These are phyloP conservation scores for Echinarachnius parma DNA, from an alignment of 53 echinoderm and acorn worm genomes.

Conservation along the genomic window DNA sequence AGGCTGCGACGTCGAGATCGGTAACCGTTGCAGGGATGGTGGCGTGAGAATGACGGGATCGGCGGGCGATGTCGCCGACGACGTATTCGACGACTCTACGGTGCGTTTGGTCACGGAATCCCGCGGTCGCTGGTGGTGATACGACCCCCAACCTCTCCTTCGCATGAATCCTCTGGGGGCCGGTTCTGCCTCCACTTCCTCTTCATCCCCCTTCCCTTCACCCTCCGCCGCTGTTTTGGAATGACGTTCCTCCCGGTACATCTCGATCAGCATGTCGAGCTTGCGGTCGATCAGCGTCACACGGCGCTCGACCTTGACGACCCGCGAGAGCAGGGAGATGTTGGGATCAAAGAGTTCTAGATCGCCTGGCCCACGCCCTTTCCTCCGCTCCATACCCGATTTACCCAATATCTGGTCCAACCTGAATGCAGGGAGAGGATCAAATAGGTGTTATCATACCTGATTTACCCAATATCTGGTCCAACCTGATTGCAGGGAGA, in stretches of 20 bases:
- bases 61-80: slow-evolving; percentile 84
- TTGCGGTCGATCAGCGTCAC: slow-evolving; percentile 94
- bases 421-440: slow-evolving; percentile 29
- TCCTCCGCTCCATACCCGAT: slow-evolving; percentile 67
- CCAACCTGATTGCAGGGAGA: slow-evolving; percentile 53
- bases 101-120: slow-evolving; percentile 45
- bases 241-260: slow-evolving; percentile 88
- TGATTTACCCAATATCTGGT: slow-evolving; percentile 90
- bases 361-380: slow-evolving; percentile 67
- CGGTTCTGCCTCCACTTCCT: slow-evolving; percentile 59
- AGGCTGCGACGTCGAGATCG: slow-evolving; percentile 48
- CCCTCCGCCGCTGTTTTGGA: slow-evolving; percentile 45
- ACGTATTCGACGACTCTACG: slow-evolving; percentile 71
- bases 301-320: slow-evolving; percentile 87
- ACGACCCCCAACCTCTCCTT: slow-evolving; percentile 71
- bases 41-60: slow-evolving; percentile 39
- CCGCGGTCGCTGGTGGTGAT: slow-evolving; percentile 54
- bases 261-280: slow-evolving; percentile 96
- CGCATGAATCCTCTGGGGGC: slow-evolving; percentile 73
- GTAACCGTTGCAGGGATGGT: no score
- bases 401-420: slow-evolving; percentile 94
- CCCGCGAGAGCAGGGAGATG: slow-evolving; percentile 75
- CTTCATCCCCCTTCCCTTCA: slow-evolving; percentile 52
- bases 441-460: no score
- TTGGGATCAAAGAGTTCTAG: slow-evolving; percentile 92